These are phyloP conservation scores for Papilio protenor DNA, from an alignment of 2,888 invertebrate species.

Conservation along the genomic window DNA sequence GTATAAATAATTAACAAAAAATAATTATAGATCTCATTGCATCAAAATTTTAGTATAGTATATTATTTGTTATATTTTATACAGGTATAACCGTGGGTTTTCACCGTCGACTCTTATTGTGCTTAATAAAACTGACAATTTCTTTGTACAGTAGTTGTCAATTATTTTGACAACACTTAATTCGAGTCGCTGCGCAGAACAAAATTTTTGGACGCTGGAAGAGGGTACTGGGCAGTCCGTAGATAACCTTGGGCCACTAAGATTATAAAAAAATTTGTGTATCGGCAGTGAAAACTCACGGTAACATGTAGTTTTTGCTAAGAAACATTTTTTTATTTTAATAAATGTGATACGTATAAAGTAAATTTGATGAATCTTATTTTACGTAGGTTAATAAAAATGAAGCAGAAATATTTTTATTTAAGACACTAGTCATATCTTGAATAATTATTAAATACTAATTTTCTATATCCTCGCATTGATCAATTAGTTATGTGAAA, in stretches of 20 bases:
- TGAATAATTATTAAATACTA: conserved; percentile 22
- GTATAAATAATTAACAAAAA: conserved; percentile 52
- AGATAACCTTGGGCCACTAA: too few species aligned
- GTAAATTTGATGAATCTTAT: conserved; percentile 13
- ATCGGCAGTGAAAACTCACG: background rate
- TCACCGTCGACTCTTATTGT: background rate
- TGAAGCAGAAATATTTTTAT: conserved; percentile 8
- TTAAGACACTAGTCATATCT: conserved; percentile 37
- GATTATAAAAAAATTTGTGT: background rate
- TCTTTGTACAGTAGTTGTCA: too few species aligned
- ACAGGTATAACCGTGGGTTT: background rate
- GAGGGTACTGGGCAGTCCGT: too few species aligned
- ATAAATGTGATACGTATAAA: conserved; percentile 33
- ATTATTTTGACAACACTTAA: too few species aligned
- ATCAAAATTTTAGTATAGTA: conserved; percentile 51
- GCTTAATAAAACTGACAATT: too few species aligned
- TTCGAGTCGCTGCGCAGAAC: too few species aligned
- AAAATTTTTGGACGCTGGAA: too few species aligned
- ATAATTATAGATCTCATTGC: conserved; percentile 55
- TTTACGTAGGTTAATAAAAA: conserved; percentile 8
- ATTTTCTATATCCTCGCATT: conserved; percentile 24
- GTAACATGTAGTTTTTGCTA: conserved; percentile 20
- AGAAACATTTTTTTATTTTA: background rate
- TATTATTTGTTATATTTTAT: conserved; percentile 26
- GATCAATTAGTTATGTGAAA: conserved; percentile 9